These are phyloP conservation scores for Siniperca scherzeri DNA, from an alignment of 2,797 vertebrate genomes.

Conservation along the genomic window DNA sequence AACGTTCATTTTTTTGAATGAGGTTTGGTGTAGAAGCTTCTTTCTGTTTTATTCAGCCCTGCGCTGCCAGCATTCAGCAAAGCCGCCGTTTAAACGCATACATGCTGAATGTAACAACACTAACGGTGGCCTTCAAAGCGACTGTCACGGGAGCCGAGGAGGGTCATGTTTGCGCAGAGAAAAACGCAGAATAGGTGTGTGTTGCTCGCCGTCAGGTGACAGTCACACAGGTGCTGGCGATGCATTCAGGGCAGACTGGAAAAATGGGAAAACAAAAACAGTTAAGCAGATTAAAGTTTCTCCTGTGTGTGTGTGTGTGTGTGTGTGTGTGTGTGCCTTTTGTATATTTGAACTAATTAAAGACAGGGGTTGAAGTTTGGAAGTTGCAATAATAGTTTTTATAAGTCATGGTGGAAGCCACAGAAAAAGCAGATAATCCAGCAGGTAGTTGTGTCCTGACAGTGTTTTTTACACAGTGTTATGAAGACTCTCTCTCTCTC, in stretches of 20 bases:
- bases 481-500: neutral
- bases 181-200: slow-evolving; percentile 40
- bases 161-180: slow-evolving; percentile 34
- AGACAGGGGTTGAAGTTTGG: neutral
- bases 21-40: neutral
- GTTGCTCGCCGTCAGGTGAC: slow-evolving; percentile 73
- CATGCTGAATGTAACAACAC: neutral
- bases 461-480: neutral
- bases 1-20: neutral
- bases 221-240: slow-evolving; percentile 73
- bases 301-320: too few species aligned
- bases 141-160: slow-evolving; percentile 47
- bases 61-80: neutral
- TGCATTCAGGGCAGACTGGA: slow-evolving; percentile 46
- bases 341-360: too few species aligned
- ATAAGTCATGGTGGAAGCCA: neutral
- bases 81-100: neutral
- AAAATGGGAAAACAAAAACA: neutral
- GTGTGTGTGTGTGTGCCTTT: too few species aligned
- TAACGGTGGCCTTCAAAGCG: slow-evolving; percentile 34
- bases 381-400: too few species aligned
- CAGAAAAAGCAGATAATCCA: neutral
- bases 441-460: neutral
- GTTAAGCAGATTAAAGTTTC: neutral
- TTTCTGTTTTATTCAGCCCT: neutral